phyloP scores from a whole-genome alignment of 2,888 invertebrate genomes.

The Rotaria sp. region DNA sequence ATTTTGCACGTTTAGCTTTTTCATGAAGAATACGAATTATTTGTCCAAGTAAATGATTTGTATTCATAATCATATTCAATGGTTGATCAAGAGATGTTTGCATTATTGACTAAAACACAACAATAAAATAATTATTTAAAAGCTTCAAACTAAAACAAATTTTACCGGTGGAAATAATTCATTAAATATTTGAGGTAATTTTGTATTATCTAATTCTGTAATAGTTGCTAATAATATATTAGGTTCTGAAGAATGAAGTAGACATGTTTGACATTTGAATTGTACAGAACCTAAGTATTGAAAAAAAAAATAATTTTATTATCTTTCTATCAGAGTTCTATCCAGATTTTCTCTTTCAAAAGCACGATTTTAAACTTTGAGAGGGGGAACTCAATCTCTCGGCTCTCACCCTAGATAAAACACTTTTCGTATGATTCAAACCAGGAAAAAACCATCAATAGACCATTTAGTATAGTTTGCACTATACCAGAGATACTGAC shows the following conservation, averaged over 20 bases:
- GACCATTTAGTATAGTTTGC: no score
- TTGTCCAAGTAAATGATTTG: constrained; percentile 8
- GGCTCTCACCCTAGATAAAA: no score
- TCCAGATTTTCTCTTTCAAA: no score
- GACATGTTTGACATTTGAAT: neutral
- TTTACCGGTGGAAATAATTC: constrained; percentile 19
- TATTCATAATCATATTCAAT: constrained; percentile 1
- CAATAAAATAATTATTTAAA: neutral
- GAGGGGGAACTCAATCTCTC: no score
- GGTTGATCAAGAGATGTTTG: neutral
- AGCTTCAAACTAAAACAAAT: no score
- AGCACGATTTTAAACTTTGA: no score
- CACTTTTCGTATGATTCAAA: no score
- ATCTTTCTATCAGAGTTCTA: no score
- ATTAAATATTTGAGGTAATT: neutral
- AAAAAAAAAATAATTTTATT: neutral
- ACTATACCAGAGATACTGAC: no score
- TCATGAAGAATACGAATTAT: neutral
- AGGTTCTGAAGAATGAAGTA: neutral
- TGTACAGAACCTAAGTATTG: neutral
- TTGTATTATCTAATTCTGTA: neutral
- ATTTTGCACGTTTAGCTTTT: constrained; percentile 23
- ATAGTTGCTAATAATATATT: neutral
- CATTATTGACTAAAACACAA: neutral
- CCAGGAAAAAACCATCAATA: no score